Percentiles rank a stretch among this genome's conserved stretches.
phyloP scores from a whole-genome alignment of 2,888 invertebrate genomes.

The Drosophila gaucha region DNA sequence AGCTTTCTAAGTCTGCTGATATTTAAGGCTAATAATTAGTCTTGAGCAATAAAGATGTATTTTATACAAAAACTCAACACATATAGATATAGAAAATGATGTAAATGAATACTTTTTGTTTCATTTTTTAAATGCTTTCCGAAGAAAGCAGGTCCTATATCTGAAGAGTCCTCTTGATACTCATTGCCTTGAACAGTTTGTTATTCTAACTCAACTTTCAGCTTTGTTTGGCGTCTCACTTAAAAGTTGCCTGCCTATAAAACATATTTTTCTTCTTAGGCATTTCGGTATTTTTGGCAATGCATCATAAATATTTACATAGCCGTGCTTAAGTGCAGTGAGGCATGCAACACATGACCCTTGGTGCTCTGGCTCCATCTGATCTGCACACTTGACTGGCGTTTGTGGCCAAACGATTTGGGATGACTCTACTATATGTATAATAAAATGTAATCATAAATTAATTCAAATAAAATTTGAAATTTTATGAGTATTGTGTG shows the following conservation, averaged over 20 bases:
- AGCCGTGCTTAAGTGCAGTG: conserved; percentile 34
- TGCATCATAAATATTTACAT: conserved; percentile 32
- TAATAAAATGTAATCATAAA: conserved; percentile 59
- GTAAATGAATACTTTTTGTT: too few relatives aligned
- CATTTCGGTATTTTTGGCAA: conserved; percentile 12
- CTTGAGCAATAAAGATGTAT: too few relatives aligned
- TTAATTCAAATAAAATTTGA: conserved; percentile 43
- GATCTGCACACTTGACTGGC: conserved; percentile 39
- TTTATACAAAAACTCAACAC: too few relatives aligned
- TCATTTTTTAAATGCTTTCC: too few relatives aligned
- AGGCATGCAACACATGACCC: conserved; percentile 30
- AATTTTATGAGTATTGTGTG: conserved; percentile 47
- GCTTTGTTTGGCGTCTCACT: too few relatives aligned
- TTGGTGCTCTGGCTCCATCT: neutral
- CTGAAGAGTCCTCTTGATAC: too few relatives aligned
- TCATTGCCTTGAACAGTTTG: too few relatives aligned
- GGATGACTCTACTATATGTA: conserved; percentile 9
- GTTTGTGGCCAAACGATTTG: conserved; percentile 13
- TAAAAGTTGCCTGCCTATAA: neutral
- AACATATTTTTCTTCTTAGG: neutral
- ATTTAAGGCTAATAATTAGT: too few relatives aligned
- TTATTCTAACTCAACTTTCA: too few relatives aligned
- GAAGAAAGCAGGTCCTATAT: too few relatives aligned
- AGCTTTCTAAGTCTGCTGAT: too few relatives aligned
- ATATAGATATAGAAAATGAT: too few relatives aligned